phyloP scores from a whole-genome alignment of 1,140 invertebrate genomes.

The Holcopasites calliopsidis region DNA sequence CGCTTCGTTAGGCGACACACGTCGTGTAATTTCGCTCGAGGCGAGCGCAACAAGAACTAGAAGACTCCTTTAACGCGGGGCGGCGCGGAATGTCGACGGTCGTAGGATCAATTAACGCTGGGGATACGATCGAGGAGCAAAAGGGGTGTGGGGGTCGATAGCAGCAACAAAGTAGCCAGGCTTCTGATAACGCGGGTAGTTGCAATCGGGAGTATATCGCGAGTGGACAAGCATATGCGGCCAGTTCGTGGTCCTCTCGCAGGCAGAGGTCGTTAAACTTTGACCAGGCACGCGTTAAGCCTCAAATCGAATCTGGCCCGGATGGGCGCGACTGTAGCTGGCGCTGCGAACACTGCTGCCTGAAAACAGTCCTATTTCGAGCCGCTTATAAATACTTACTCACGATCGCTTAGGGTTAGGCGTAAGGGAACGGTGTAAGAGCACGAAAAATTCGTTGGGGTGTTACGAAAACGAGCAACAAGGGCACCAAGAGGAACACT shows the following conservation, averaged over 20 bases:
- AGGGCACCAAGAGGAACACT: background rate
- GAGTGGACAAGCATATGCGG: background rate
- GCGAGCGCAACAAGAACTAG: background rate
- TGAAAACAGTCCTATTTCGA: slow-evolving; percentile 45
- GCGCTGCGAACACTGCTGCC: background rate
- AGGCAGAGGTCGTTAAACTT: slow-evolving; percentile 5
- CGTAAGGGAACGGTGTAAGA: background rate
- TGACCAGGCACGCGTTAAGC: background rate
- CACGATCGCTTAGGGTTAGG: background rate
- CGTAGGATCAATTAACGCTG: background rate
- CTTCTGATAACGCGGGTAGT: background rate
- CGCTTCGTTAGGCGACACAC: background rate
- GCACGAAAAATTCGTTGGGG: slow-evolving; percentile 19
- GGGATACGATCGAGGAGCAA: background rate
- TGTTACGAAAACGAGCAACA: slow-evolving; percentile 33
- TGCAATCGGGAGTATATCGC: background rate
- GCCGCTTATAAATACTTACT: slow-evolving; percentile 51
- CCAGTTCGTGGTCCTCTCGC: background rate
- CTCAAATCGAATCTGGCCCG: slow-evolving; percentile 13
- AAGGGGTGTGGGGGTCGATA: background rate
- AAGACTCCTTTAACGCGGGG: background rate
- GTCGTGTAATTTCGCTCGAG: background rate
- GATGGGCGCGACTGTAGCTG: background rate
- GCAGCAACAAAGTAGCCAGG: background rate
- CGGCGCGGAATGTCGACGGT: background rate